These are phyloP conservation scores for Linurgus olivaceus DNA, from an alignment of 2,797 vertebrate genomes.

Conservation along the genomic window DNA sequence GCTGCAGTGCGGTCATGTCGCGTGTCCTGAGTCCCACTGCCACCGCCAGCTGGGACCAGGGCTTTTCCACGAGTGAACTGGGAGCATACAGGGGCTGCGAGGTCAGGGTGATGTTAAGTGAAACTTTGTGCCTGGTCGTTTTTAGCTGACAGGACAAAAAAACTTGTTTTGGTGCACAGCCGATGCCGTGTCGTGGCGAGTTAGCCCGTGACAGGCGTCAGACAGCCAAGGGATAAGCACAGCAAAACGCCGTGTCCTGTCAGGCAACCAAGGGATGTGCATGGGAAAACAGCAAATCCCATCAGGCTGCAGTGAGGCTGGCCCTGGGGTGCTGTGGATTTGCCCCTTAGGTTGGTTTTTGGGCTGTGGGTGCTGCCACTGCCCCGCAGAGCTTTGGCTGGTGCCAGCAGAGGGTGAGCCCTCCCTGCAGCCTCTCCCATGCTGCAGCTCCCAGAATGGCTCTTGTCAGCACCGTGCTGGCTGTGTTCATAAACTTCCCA, in stretches of 20 bases:
- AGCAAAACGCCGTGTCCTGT: not conserved
- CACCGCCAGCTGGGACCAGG: not conserved
- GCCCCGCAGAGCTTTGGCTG: fast-evolving
- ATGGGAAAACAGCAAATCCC: fast-evolving
- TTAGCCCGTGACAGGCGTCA: fast-evolving
- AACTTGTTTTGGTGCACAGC: fast-evolving
- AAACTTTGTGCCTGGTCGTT: fast-evolving
- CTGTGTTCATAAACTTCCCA: not conserved
- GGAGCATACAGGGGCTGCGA: fast-evolving
- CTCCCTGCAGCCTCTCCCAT: fast-evolving
- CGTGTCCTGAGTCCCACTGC: not conserved
- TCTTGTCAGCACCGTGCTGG: fast-evolving
- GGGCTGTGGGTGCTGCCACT: not conserved
- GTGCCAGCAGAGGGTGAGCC: not conserved
- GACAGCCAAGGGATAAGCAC: not conserved
- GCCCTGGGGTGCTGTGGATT: fast-evolving
- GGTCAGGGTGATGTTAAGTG: fast-evolving
- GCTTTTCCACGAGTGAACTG: fast-evolving
- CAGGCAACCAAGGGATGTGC: not conserved
- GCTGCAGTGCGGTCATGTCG: fast-evolving
- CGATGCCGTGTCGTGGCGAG: fast-evolving
- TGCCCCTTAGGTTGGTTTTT: fast-evolving
- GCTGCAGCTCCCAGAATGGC: fast-evolving
- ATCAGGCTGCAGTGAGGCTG: fast-evolving
- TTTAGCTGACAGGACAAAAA: not conserved